Evolutionary conservation across 2,888 invertebrate species (phyloP).

Genomic region (Plagodis pulveraria): DNA sequence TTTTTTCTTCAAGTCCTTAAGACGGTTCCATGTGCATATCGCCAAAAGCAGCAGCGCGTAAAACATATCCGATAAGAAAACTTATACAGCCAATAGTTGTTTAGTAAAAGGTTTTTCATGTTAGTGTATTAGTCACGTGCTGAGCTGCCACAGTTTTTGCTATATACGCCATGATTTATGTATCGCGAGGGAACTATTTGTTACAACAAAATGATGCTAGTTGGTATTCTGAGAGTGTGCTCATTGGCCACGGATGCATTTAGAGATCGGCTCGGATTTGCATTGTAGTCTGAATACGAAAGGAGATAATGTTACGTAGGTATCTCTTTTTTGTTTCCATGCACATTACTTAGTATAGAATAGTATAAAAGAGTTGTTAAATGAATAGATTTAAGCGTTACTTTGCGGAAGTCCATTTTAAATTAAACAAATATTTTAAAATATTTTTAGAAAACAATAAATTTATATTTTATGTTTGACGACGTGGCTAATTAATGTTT

Average conservation of each 20-base stretch:
- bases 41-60: slow-evolving; percentile 30
- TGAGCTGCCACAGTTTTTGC: slow-evolving; percentile 50
- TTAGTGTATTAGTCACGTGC: slow-evolving; percentile 64
- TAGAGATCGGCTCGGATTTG: slow-evolving; percentile 21
- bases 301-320: background rate
- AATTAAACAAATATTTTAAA: too few species aligned
- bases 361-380: too few species aligned
- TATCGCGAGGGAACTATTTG: slow-evolving; percentile 51
- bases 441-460: too few species aligned
- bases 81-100: slow-evolving; percentile 52
- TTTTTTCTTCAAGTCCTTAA: background rate
- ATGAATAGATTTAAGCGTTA: too few species aligned
- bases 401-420: too few species aligned
- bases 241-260: slow-evolving; percentile 35
- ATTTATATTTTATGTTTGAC: too few species aligned
- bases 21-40: slow-evolving; percentile 30
- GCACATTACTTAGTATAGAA: too few species aligned
- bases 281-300: slow-evolving; percentile 12
- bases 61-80: slow-evolving; percentile 43
- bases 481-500: too few species aligned
- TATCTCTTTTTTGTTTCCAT: too few species aligned
- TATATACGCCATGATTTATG: slow-evolving; percentile 54
- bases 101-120: slow-evolving; percentile 64
- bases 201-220: slow-evolving; percentile 53
- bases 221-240: slow-evolving; percentile 50